phyloP scores from a whole-genome alignment of 2,888 invertebrate species.

The Argyra leucocephala region DNA sequence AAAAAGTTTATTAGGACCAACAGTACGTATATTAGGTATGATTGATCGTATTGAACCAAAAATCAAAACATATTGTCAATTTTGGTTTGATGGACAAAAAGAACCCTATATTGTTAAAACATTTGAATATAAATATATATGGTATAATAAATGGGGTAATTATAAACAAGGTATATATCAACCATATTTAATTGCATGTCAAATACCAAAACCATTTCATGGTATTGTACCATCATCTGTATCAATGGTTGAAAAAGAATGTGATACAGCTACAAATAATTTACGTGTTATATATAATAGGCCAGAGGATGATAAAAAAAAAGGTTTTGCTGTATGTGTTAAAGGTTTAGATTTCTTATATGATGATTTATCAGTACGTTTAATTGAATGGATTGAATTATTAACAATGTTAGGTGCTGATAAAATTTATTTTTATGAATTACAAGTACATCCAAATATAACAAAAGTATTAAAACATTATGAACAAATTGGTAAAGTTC shows the following conservation, averaged over 20 bases:
- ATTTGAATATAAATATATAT: slow-evolving; percentile 85
- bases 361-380: slow-evolving; percentile 77
- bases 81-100: slow-evolving; percentile 79
- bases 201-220: slow-evolving; percentile 66
- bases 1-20: slow-evolving; percentile 68
- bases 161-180: slow-evolving; percentile 84
- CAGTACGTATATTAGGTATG: slow-evolving; percentile 76
- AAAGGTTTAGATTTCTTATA: slow-evolving; percentile 89
- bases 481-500: slow-evolving; percentile 55
- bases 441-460: slow-evolving; percentile 86
- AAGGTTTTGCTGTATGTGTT: slow-evolving; percentile 84
- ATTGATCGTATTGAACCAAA: slow-evolving; percentile 81
- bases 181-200: slow-evolving; percentile 82
- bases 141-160: slow-evolving; percentile 92
- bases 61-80: slow-evolving; percentile 72
- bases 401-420: slow-evolving; percentile 78
- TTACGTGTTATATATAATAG: slow-evolving; percentile 71
- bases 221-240: slow-evolving; percentile 72
- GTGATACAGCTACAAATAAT: slow-evolving; percentile 78
- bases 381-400: slow-evolving; percentile 92
- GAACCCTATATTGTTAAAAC: slow-evolving; percentile 73
- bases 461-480: slow-evolving; percentile 65
- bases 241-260: slow-evolving; percentile 73
- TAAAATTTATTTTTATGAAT: slow-evolving; percentile 82
- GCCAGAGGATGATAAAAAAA: slow-evolving; percentile 53